Evolutionary conservation across 2,113 vertebrate genomes (phyloP), one percentile per base, ranked within the genome.

Genomic region (Nyctibius bracteatus): DNA sequence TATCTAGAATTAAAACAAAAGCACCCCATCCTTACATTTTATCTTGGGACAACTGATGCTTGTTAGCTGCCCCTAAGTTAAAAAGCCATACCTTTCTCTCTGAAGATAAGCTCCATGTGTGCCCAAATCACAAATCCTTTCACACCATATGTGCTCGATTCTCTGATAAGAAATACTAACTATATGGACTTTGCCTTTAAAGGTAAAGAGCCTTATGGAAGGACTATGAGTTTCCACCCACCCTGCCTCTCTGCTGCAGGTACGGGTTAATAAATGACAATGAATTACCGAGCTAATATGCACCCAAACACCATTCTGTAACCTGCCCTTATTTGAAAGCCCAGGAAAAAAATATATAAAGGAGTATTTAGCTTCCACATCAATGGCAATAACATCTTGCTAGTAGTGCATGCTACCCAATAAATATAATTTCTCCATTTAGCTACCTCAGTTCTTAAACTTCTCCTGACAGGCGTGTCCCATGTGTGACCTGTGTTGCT

Each of bases 231-330:
- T 67, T 86, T 78, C 43, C 39, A 80, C 30, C 14, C 1, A 0
- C 20, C 82, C 47, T 81, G 59, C 41, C 41, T 94, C 75, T 66
- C 30, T 73, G 59, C 22, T 92, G 63, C 75, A 84, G 86, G 55
- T 92, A 14, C 35, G 81, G 90, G 95, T 96, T 95, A 96, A 97
- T 96, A 88, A 96, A 74, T 90, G 51, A 96, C 90, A 78, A 78
- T 28, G 52, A 94, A 94, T 59, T 81, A 46, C 46, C 27, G 51
- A 52, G 51, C 55, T 81, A 80, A 90, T 59, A 41, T 4, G 27
- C 47, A 54, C 51, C 86, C 78, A 82, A 81, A 90, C 80, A 93
- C 52, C 43, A 39, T 59, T 66, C 33, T 46, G 66, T 65, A 88
- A 83, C 33, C 43, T 58, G 8, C 10, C 19, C 24, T 41, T 63